These are phyloP conservation scores for Leuciscus idus DNA, from an alignment of 2,113 vertebrate species.

Conservation along the genomic window DNA sequence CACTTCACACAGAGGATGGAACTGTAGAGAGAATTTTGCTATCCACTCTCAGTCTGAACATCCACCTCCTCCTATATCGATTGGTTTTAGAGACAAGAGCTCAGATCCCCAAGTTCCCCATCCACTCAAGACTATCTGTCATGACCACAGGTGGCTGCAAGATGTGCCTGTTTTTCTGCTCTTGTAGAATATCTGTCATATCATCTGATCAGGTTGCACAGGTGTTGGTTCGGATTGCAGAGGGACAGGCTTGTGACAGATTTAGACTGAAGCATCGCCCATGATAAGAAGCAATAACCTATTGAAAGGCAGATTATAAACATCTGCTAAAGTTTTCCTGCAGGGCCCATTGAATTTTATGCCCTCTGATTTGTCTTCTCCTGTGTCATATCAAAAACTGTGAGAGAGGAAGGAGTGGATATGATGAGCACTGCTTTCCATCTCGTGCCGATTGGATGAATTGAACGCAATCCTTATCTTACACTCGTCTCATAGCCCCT, in stretches of 20 bases:
- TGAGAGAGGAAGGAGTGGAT: not conserved
- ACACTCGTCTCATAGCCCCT: conserved; percentile 11
- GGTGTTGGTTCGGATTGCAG: conserved; percentile 24
- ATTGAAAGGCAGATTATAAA: conserved; percentile 44
- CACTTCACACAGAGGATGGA: conserved; percentile 29
- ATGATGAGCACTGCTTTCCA: conserved; percentile 23
- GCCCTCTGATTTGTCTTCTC: conserved; percentile 41
- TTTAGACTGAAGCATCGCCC: conserved; percentile 17
- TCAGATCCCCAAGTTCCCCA: conserved; percentile 26
- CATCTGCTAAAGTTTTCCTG: conserved; percentile 42
- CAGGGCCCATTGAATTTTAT: conserved; percentile 56
- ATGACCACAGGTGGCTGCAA: conserved; percentile 40
- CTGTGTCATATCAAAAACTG: conserved; percentile 24
- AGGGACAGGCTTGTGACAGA: conserved; percentile 16
- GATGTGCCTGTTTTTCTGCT: not conserved
- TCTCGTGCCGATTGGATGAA: conserved; percentile 6
- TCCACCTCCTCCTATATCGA: conserved; percentile 25
- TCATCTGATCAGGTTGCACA: conserved; percentile 18
- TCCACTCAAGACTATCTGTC: conserved; percentile 36
- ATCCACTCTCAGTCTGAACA: conserved; percentile 43
- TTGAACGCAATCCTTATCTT: conserved; percentile 49
- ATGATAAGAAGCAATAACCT: conserved; percentile 51
- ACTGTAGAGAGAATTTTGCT: conserved; percentile 14
- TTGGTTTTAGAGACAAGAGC: conserved; percentile 50
- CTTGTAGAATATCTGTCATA: not conserved